Evolutionary conservation across 2,888 invertebrate genomes (phyloP).

Genomic region (Operophtera brumata): DNA sequence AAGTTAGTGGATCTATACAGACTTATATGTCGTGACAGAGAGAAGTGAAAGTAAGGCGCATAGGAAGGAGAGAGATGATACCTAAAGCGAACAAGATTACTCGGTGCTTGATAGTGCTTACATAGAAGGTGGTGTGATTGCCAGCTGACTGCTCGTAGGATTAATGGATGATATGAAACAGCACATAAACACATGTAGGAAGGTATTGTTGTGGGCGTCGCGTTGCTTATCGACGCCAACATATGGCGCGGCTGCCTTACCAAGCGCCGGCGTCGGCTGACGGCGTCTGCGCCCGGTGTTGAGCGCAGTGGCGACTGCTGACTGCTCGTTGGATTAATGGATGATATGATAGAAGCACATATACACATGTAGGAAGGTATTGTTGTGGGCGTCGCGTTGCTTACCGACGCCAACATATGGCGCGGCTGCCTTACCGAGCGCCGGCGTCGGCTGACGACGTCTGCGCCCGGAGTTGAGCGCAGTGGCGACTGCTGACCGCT

Average conservation of each 20-base stretch:
- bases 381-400: slow-evolving; percentile 43
- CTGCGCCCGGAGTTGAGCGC: slow-evolving; percentile 66
- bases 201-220: slow-evolving; percentile 23
- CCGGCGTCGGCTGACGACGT: slow-evolving; percentile 67
- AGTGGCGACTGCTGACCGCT: slow-evolving; percentile 72
- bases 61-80: too few species aligned
- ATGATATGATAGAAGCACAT: too few species aligned
- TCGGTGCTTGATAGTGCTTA: too few species aligned
- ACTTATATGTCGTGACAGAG: too few species aligned
- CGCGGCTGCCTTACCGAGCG: slow-evolving; percentile 75
- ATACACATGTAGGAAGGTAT: background rate
- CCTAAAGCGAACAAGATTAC: too few species aligned
- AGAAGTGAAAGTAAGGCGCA: too few species aligned
- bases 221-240: slow-evolving; percentile 74
- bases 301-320: slow-evolving; percentile 69
- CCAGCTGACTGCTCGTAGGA: too few species aligned
- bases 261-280: slow-evolving; percentile 70
- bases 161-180: too few species aligned
- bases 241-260: slow-evolving; percentile 75
- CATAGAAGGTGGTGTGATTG: background rate
- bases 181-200: too few species aligned
- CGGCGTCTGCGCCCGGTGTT: slow-evolving; percentile 67
- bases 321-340: slow-evolving; percentile 55
- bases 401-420: slow-evolving; percentile 77
- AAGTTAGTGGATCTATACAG: too few species aligned